Conservation (phyloP, 2,888 invertebrate genomes). For the Tenthredo notha region DNA sequence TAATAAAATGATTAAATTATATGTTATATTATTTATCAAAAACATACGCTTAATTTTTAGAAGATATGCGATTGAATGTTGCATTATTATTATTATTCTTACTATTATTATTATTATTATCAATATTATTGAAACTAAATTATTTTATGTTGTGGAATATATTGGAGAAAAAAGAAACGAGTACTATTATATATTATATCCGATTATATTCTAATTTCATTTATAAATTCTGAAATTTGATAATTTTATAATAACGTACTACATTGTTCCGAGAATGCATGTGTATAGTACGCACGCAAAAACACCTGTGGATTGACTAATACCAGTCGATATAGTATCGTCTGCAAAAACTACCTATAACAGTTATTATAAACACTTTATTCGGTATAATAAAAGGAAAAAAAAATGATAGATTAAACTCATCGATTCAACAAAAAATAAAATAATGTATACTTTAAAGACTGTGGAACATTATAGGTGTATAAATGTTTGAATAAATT, state of each 20-base stretch:
- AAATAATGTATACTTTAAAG: constrained; percentile 69
- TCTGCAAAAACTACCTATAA: not conserved
- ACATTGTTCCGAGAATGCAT: constrained; percentile 55
- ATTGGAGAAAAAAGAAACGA: not conserved
- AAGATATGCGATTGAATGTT: constrained; percentile 45
- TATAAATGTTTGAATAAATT: constrained; percentile 76
- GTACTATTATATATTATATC: constrained; percentile 50
- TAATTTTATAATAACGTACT: constrained; percentile 51
- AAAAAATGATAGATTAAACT: not conserved
- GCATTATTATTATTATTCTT: constrained; percentile 17
- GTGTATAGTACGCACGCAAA: not conserved
- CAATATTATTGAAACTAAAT: not conserved
- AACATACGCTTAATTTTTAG: constrained; percentile 39
- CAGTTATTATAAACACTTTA: constrained; percentile 23
- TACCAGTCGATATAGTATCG: not conserved
- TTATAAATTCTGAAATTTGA: not conserved
- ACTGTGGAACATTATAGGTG: constrained; percentile 75
- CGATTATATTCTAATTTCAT: not conserved
- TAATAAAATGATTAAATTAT: constrained; percentile 61
- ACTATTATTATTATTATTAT: constrained; percentile 21
- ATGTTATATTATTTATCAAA: constrained; percentile 35
- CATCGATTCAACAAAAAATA: not conserved
- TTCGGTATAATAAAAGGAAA: not conserved
- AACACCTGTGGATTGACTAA: not conserved
- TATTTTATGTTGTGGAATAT: constrained; percentile 42